Evolutionary conservation across 2,113 vertebrate genomes (phyloP).

Genomic region (Spermophilus dauricus): DNA sequence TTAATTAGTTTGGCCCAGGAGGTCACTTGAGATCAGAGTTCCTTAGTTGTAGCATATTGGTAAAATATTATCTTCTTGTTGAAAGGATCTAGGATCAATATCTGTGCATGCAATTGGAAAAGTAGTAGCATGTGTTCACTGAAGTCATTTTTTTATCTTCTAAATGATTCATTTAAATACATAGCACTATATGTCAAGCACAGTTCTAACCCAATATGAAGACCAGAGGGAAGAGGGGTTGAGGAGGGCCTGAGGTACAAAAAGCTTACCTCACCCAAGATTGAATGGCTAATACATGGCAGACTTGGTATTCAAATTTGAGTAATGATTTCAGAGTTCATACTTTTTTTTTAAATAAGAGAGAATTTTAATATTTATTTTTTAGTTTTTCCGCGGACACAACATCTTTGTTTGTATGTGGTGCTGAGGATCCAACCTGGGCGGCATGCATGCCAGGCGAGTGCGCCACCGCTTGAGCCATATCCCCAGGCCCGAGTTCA

Average conservation of each 20-base stretch:
- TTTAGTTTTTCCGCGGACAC: too few species aligned
- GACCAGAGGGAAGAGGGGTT: background rate
- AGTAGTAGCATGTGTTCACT: background rate
- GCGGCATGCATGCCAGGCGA: too few species aligned
- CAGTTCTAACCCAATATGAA: background rate
- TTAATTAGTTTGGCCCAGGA: background rate
- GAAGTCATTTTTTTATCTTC: conserved; percentile 2
- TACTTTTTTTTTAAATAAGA: background rate
- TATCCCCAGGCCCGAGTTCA: background rate
- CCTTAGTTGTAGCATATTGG: background rate
- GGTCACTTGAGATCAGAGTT: conserved; percentile 32
- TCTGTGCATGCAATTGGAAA: background rate
- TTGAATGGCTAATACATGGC: background rate
- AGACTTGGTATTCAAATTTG: background rate
- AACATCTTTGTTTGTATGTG: too few species aligned
- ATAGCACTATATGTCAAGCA: background rate
- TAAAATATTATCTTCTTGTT: conserved; percentile 4
- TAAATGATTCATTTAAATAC: conserved; percentile 22
- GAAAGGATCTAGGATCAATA: background rate
- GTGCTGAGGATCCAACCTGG: too few species aligned
- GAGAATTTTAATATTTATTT: too few species aligned
- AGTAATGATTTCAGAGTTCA: background rate
- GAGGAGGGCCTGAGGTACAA: background rate
- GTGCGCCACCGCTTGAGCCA: too few species aligned
- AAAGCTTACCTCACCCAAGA: background rate